Base-by-base conservation (phyloP, 2,888 invertebrate genomes). In the Pseudococcus viburni region DNA sequence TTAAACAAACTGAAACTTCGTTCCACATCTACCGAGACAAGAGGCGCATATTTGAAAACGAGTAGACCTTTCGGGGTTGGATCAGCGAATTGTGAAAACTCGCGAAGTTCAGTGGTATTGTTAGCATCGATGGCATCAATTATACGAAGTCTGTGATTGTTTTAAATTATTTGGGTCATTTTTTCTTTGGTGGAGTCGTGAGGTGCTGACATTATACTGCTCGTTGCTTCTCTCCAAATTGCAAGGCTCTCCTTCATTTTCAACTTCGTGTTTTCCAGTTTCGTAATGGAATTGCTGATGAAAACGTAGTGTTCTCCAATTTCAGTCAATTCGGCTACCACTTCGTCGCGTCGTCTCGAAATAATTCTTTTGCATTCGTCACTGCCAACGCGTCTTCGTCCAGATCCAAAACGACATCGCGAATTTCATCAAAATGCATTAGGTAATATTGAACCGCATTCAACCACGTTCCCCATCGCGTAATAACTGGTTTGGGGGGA, bases 391-490 rank as follows among this genome's bases (percentile, higher is more conserved):
- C 7, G 51, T 51, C 51, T 11, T 51, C 51, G 51, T 11, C 12
- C 51, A 11, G 2, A 46, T 5, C 5, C 51, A 51, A 2, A 11
- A 51, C 51, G 51, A 11, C 7, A 11, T 51, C 6, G 9, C 6
- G 2, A 12, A 51, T 51, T 51, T 51, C 12, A 51, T 12, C 12
- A 7, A 7, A 51, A 51, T 51, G 2, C 11, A 11, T 12, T 11
- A 12, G 11, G 12, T 51, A 51, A 12, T 51, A 51, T 42, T 33
- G 42, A 48, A 68, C 51, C 11, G 86, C 12, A 17, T 19, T 42
- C 26, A 89, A 9, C 86, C 86, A 86, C 15, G 83, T 89, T 22
- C 89, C 86, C 86, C 84, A 84, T 73, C 87, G 84, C 11, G 87
- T 73, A 17, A 80, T 22, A n/a, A 86, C 48, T 39, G 86, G 86